Evolutionary conservation across 2,797 vertebrate genomes (phyloP), one percentile per base, ranked within the genome.

Genomic region (Acanthurus leucopareius): DNA sequence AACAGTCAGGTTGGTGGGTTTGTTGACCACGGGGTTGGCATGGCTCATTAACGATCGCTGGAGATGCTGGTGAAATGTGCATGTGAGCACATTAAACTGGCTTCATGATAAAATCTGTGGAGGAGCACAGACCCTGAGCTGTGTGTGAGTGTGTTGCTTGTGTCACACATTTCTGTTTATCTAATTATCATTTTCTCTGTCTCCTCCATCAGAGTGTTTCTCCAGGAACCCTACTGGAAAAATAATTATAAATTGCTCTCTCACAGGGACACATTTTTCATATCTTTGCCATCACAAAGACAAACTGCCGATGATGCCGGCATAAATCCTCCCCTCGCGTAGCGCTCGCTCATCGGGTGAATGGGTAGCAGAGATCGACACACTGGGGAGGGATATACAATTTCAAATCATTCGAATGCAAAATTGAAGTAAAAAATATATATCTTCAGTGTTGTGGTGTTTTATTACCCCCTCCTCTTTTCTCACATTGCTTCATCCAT

Each of bases 191-290:
- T 80, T 76, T 75, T 22, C 69, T 69, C 56, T 35, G 60, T 76
- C 68, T 72, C 42, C 40, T 75, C 73, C 61, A 56, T 73, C 77
- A 52, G 48, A 73, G 51, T 63, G 38, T 63, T 75, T 75, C 77
- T 85, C 67, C 32, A 14, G 67, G 72, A 87, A 57, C 40, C 56
- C 51, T 65, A 22, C 52, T 32, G 66, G 60, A 85, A 72, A 83
- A 91, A 86, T 73, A 86, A 91, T 89, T 88, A 84, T 77, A 62
- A 89, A 90, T 86, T 52, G 73, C 74, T 82, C 28, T 68, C 67
- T 75, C 67, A 45, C 72, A 45, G 73, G 16, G 57, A 73, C 75
- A 75, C 71, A 73, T 85, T 81, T 86, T 87, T 87, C 80, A 85
- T 73, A 77, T 77, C 76, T 79, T 47, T 11, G 47, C 82, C 51